Conservation (phyloP, 1,140 invertebrate species). For the Aphaenogaster rudis region DNA sequence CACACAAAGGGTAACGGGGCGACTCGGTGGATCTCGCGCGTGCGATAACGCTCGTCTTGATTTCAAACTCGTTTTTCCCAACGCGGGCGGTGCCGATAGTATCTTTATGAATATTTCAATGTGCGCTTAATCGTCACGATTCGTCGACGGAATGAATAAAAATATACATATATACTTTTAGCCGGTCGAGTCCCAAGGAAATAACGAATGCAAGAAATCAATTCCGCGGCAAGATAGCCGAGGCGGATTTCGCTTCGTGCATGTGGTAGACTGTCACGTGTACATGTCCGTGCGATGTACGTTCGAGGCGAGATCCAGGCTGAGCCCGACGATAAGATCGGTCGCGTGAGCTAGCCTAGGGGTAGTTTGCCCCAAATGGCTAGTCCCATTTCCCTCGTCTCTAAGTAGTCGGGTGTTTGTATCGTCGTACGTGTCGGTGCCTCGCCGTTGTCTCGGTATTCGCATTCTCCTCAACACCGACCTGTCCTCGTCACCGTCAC, state of each 20-base stretch:
- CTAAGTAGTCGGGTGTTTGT: slow-evolving; percentile 78
- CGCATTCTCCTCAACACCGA: slow-evolving; percentile 55
- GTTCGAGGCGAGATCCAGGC: slow-evolving; percentile 67
- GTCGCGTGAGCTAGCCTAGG: slow-evolving; percentile 79
- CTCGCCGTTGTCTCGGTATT: slow-evolving; percentile 48
- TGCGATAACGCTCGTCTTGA: slow-evolving; percentile 47
- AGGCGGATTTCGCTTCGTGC: slow-evolving; percentile 10
- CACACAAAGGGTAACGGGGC: neutral
- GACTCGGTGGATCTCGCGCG: neutral
- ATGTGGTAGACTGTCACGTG: slow-evolving; percentile 26
- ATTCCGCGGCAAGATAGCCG: slow-evolving; percentile 71
- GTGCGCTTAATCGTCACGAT: slow-evolving; percentile 54
- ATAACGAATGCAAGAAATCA: slow-evolving; percentile 80
- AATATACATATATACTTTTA: slow-evolving; percentile 15
- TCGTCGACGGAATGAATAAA: neutral
- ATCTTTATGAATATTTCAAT: slow-evolving; percentile 58
- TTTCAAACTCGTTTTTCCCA: slow-evolving; percentile 52
- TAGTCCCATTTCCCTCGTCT: slow-evolving; percentile 78
- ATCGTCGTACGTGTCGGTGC: slow-evolving; percentile 62
- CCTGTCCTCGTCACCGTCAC: slow-evolving; percentile 47
- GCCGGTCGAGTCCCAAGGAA: slow-evolving; percentile 62
- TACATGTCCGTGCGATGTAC: slow-evolving; percentile 35
- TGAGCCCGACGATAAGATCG: slow-evolving; percentile 79
- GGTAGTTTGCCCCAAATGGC: slow-evolving; percentile 80
- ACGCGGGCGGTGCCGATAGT: slow-evolving; percentile 39